Conservation (phyloP, 2,113 vertebrate genomes). For the Gallinago paraguaiae region DNA sequence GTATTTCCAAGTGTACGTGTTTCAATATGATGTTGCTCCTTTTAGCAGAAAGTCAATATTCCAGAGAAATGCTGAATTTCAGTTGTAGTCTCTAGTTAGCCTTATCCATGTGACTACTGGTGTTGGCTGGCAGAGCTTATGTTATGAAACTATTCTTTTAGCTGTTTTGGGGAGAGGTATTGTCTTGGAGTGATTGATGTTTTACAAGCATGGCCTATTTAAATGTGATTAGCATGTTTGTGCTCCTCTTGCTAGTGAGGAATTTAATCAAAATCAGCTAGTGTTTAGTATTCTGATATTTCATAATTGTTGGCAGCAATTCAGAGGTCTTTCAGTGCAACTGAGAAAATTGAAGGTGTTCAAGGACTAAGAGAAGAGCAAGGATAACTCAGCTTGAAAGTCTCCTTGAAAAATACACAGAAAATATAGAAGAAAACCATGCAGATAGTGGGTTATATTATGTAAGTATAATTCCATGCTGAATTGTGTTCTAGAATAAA, state of each 20-base stretch:
- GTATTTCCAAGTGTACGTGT: not conserved
- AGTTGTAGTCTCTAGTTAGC: not conserved
- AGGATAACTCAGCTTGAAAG: not conserved
- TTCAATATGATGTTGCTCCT: not conserved
- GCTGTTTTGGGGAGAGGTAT: not conserved
- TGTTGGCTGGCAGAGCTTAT: not conserved
- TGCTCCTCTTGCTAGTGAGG: not conserved
- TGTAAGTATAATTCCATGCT: not conserved
- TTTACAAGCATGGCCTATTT: not conserved
- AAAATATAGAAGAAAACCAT: not conserved
- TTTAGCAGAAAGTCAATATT: not conserved
- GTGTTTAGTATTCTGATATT: not conserved
- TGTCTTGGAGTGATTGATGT: not conserved
- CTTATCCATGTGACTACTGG: not conserved
- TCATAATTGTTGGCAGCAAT: not conserved
- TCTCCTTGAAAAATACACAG: conserved; percentile 4
- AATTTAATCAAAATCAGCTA: conserved; percentile 2
- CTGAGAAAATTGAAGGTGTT: not conserved
- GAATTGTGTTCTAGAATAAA: not conserved
- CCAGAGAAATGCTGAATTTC: not conserved
- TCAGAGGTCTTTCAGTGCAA: conserved; percentile 9
- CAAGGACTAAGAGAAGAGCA: conserved; percentile 15
- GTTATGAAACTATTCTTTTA: not conserved
- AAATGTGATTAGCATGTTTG: not conserved
- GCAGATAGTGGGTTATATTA: not conserved